Percentiles rank a stretch among this genome's conserved stretches.
Evolutionary conservation across 1,140 invertebrate genomes (phyloP).

Genomic region (Drosophila orosa): DNA sequence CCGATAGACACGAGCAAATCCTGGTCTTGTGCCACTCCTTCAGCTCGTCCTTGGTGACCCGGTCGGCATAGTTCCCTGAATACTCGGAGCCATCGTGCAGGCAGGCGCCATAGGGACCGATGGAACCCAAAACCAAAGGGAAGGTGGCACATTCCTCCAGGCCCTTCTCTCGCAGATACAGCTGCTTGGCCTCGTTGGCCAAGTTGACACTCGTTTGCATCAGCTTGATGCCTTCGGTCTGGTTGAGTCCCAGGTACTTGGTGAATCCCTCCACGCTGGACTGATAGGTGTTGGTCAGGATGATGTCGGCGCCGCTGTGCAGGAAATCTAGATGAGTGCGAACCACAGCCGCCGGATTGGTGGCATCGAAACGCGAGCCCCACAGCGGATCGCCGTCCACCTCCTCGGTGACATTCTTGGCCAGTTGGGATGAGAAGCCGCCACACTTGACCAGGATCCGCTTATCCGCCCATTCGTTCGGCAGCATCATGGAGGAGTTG

Average conservation of each 20-base stretch:
- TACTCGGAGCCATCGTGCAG: constrained; percentile 96
- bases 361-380: constrained; percentile 90
- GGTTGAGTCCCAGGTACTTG: constrained; percentile 87
- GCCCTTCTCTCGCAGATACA: constrained; percentile 48
- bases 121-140: constrained; percentile 91
- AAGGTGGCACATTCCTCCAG: constrained; percentile 14
- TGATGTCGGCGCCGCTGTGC: constrained; percentile 91
- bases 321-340: constrained; percentile 92
- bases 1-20: constrained; percentile 89
- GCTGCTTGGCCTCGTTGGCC: constrained; percentile 84
- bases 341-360: constrained; percentile 89
- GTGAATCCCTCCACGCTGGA: constrained; percentile 91
- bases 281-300: constrained; percentile 95
- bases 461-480: not conserved
- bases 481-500: not conserved
- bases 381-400: constrained; percentile 92
- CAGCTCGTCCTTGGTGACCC: constrained; percentile 87
- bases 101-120: constrained; percentile 95
- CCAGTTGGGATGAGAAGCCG: constrained; percentile 91
- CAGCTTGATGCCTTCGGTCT: constrained; percentile 87
- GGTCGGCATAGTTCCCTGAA: constrained; percentile 91
- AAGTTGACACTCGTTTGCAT: constrained; percentile 89
- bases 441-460: constrained; percentile 89
- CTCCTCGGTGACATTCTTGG: constrained; percentile 88
- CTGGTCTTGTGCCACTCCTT: constrained; percentile 92